Evolutionary conservation across 2,888 invertebrate genomes (phyloP), one percentile per base, ranked within the genome.

Genomic region (Thecocarcelia acutangulata): DNA sequence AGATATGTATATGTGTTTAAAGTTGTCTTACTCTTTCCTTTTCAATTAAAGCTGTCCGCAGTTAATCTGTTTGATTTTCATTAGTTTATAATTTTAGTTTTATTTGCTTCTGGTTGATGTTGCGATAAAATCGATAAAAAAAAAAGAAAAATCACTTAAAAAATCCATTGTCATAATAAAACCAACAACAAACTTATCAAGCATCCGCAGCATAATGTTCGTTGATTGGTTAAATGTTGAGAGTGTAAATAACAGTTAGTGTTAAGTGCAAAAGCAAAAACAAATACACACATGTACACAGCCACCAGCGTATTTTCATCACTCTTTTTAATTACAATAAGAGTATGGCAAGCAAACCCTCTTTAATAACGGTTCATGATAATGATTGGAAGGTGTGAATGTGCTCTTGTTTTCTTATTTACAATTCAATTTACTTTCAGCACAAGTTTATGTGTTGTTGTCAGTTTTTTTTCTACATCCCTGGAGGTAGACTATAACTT

Each of bases 151-250:
- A 42, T 37, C 54, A 73, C 37, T 54, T 44, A 37, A 54, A 37
- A 33, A n/a, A 44, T 42, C 28, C 13, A 37, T 44, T 15, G 21
- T 54, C 21, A 19, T 33, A 19, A 42, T 52, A 54, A 33, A 28
- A 63, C 28, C 40, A 50, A 50, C 28, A 28, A 42, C 17, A 74
- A 56, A 28, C 21, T 19, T 52, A 63, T 46, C n/a, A 74, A 48
- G 15, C 48, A 40, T 15, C 9, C 15, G n/a, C 61, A 52, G n/a
- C 46, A 21, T 13, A 42, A 12, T 19, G 48, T 50, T 50, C 66
- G 66, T 58, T 66, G 58, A 58, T 75, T 66, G 48, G 46, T 74
- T 64, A 40, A 74, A 64, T 28, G 50, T 42, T 40, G 15, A 40
- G 46, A 56, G 44, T 46, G 54, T 63, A 44, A 74, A 64, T 48